Conservation (phyloP, 2,113 vertebrate genomes). For the Cinclus mexicanus region DNA sequence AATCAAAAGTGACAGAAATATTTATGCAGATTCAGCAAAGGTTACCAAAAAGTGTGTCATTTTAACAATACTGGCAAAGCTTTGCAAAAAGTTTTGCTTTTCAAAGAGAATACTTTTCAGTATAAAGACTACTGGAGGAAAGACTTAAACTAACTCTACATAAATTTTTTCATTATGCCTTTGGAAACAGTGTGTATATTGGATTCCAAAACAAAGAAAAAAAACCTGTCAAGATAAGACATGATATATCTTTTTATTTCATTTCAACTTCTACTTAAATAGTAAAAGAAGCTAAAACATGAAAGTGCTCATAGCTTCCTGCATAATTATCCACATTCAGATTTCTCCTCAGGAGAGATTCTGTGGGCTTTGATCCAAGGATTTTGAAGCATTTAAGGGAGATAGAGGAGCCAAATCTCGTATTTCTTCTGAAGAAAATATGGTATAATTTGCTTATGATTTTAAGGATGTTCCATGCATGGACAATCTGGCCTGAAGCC, state of each 20-base stretch:
- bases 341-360: conserved; percentile 39
- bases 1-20: background rate
- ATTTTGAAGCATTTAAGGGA: conserved; percentile 34
- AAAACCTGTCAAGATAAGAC: conserved; percentile 46
- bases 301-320: conserved; percentile 28
- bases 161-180: background rate
- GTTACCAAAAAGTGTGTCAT: background rate
- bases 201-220: conserved; percentile 45
- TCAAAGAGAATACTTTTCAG: conserved; percentile 1
- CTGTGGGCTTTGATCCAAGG: conserved; percentile 34
- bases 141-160: background rate
- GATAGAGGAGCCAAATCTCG: background rate
- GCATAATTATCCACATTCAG: conserved; percentile 38
- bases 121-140: background rate
- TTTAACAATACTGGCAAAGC: conserved; percentile 10
- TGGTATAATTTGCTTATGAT: background rate
- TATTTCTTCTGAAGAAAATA: conserved; percentile 21
- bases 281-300: conserved; percentile 54
- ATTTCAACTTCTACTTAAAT: conserved; percentile 50
- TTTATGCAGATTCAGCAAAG: background rate
- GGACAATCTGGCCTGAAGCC: conserved; percentile 5
- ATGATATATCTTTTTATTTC: conserved; percentile 48
- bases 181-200: conserved; percentile 15
- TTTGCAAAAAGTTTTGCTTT: background rate
- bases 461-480: background rate